A percentile compares a stretch with the other conserved stretches of the same genome.
Evolutionary conservation across 2,113 vertebrate species (phyloP).

Genomic region (Hippocampus mohnikei): DNA sequence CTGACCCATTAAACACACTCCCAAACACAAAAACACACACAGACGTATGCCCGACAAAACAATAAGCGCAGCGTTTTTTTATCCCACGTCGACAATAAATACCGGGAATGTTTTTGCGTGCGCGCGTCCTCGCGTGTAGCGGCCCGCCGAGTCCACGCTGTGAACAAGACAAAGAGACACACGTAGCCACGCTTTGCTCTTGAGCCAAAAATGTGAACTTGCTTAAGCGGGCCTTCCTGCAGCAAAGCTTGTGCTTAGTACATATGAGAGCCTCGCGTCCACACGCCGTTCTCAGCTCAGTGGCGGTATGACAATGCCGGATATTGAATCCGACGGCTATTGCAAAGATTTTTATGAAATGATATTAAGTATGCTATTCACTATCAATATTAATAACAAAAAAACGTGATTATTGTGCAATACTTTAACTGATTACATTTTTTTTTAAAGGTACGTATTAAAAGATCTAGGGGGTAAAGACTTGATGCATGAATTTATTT

Average conservation of each 20-base stretch:
- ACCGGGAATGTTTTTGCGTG: constrained; percentile 17
- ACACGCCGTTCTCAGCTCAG: constrained; percentile 6
- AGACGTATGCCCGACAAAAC: constrained; percentile 26
- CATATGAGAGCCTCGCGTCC: constrained; percentile 41
- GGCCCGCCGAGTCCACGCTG: constrained; percentile 1
- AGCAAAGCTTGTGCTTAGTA: constrained; percentile 41
- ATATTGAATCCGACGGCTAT: neutral
- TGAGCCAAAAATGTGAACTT: constrained; percentile 59
- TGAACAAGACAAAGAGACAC: constrained; percentile 35
- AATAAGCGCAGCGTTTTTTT: constrained; percentile 51
- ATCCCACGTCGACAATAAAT: constrained; percentile 53
- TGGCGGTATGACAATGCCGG: neutral
- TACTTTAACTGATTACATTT: neutral
- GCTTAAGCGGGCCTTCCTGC: constrained; percentile 52
- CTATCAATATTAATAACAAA: neutral
- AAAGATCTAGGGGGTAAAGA: neutral
- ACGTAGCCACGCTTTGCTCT: constrained; percentile 50
- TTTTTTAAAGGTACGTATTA: neutral
- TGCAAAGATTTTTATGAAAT: neutral
- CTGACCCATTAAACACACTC: constrained; percentile 59
- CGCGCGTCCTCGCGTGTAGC: constrained; percentile 2
- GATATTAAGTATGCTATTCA: neutral
- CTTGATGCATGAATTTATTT: neutral
- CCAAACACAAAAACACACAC: constrained; percentile 24
- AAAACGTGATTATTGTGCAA: neutral